Percentiles rank a stretch among this genome's conserved stretches.
Conservation (phyloP, 2,888 invertebrate genomes). For the Patella depressa region DNA sequence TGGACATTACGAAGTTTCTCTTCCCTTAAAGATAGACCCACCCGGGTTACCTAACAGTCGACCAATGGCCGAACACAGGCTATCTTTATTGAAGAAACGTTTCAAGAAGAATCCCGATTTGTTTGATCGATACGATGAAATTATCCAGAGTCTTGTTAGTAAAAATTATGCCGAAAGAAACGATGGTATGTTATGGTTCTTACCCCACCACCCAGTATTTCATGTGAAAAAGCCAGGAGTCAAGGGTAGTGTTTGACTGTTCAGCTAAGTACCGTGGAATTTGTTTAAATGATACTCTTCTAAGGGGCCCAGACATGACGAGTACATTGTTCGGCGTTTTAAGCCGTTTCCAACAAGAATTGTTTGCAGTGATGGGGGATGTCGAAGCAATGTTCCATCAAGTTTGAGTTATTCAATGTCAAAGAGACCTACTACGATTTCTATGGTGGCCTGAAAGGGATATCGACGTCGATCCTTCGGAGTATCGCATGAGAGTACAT, state of each 20-base stretch:
- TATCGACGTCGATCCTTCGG: not conserved
- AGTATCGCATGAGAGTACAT: conserved; percentile 20
- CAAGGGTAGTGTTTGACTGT: not conserved
- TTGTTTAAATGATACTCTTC: not conserved
- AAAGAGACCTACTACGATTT: not conserved
- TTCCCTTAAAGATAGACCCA: not conserved
- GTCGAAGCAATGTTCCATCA: conserved; percentile 14
- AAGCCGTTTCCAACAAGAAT: not conserved
- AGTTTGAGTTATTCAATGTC: not conserved
- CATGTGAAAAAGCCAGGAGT: not conserved
- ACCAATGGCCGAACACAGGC: not conserved
- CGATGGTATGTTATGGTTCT: not conserved
- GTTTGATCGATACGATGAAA: not conserved
- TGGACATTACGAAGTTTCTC: not conserved
- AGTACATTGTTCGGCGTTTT: not conserved
- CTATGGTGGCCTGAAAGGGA: conserved; percentile 12
- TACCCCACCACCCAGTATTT: not conserved
- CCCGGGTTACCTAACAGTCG: not conserved
- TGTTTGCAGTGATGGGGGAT: conserved; percentile 6
- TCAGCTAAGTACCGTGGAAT: not conserved
- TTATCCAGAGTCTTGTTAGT: not conserved
- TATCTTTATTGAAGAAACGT: not conserved
- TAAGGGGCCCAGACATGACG: conserved; percentile 1
- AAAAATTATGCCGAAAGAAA: not conserved
- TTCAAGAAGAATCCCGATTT: not conserved